Evolutionary conservation across 2,797 vertebrate genomes (phyloP).

Genomic region (Semaprochilodus insignis): DNA sequence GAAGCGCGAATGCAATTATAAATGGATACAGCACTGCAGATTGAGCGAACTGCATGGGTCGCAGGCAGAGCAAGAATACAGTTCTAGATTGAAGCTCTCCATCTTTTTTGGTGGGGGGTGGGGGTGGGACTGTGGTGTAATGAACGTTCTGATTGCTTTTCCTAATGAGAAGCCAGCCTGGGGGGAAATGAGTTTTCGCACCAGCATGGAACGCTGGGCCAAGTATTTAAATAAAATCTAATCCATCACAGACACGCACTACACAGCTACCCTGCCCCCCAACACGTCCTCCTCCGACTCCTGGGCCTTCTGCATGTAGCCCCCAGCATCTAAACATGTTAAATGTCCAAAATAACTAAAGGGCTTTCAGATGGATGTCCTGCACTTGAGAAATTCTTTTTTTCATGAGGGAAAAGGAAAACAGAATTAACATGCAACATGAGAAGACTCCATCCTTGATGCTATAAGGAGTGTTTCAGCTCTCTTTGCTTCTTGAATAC

Average conservation of each 20-base stretch:
- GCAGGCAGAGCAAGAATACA: conserved; percentile 44
- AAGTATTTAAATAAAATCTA: conserved; percentile 49
- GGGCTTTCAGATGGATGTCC: neutral
- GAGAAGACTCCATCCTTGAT: too few species aligned
- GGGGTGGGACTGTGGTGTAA: conserved; percentile 33
- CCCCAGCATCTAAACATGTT: neutral
- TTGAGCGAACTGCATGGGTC: conserved; percentile 56
- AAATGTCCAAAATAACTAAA: neutral
- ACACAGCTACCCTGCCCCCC: neutral
- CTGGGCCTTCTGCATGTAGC: neutral
- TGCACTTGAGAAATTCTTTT: neutral
- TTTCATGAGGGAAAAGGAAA: too few species aligned
- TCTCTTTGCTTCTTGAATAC: too few species aligned
- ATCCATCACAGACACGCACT: conserved; percentile 33
- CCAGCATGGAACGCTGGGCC: conserved; percentile 41
- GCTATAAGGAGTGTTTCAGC: too few species aligned
- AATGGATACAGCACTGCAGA: conserved; percentile 52
- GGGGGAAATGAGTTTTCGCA: conserved; percentile 57
- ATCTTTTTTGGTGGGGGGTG: conserved; percentile 17
- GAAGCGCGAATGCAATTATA: conserved; percentile 53
- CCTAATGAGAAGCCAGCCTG: conserved; percentile 53
- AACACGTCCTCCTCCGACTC: neutral
- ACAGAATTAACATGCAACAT: too few species aligned
- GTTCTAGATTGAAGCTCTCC: conserved; percentile 53
- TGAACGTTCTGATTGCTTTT: conserved; percentile 61